A percentile compares a stretch with the other conserved stretches of the same genome.
These are phyloP conservation scores for Leucophenga montana DNA, from an alignment of 2,888 invertebrate genomes.

Conservation along the genomic window DNA sequence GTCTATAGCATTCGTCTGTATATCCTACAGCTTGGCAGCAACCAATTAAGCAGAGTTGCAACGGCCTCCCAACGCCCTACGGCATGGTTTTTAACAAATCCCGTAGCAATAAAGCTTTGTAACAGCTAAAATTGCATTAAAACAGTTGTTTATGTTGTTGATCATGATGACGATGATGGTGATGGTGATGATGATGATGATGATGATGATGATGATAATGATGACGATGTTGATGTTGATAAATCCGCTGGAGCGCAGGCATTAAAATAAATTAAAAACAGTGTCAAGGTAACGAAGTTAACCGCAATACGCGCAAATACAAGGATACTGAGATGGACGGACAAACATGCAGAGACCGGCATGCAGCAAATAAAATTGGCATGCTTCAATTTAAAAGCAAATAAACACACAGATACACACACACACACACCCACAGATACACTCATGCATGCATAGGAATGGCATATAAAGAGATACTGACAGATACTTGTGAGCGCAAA, in stretches of 20 bases:
- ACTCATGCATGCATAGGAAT: slow-evolving; percentile 41
- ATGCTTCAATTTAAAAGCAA: neutral
- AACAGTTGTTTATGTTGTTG: slow-evolving; percentile 19
- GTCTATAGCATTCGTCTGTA: slow-evolving; percentile 7
- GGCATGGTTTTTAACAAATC: neutral
- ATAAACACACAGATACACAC: slow-evolving; percentile 7
- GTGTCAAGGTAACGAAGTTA: slow-evolving; percentile 44
- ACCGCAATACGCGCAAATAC: neutral
- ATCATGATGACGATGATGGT: neutral
- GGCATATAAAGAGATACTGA: slow-evolving; percentile 9
- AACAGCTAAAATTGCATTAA: slow-evolving; percentile 45
- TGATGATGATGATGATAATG: neutral
- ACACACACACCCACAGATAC: neutral
- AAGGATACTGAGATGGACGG: neutral
- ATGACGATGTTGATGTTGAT: neutral
- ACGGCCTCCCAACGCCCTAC: neutral
- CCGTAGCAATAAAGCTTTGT: slow-evolving; percentile 3
- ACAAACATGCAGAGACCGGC: neutral
- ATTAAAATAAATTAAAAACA: slow-evolving; percentile 37
- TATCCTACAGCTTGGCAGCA: neutral
- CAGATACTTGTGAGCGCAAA: neutral
- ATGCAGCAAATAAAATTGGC: neutral
- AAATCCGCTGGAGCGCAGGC: neutral
- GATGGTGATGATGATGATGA: slow-evolving; percentile 23
- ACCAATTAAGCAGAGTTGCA: slow-evolving; percentile 49